Base-by-base conservation (phyloP, 1,140 invertebrate genomes). In the Trialeurodes vaporariorum region DNA sequence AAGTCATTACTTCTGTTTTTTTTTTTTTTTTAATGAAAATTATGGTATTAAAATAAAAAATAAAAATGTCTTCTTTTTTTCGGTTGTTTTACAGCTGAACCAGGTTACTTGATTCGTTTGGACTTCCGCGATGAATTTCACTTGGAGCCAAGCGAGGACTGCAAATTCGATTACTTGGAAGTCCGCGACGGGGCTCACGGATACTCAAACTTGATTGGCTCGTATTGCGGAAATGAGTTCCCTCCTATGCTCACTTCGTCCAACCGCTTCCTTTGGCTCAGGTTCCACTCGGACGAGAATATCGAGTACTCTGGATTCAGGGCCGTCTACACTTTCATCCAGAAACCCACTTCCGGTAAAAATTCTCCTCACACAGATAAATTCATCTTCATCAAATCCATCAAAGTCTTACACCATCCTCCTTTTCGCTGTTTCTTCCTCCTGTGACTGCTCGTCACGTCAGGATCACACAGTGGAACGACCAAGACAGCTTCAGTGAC, bases 101-200 rank as follows among this genome's bases (percentile, higher is more conserved):
- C 80, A 69, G 89, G 88, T 22, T 84, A 90, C 80, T 78, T 87
- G 27, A 82, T 94, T 60, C 83, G 84, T 69, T 80, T 94, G 71
- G 90, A 93, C 77, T 94, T 94, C 79, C 82, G 90, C 60, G 90
- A 93, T 76, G 81, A 82, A 67, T 94, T 94, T 78, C 77, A 87
- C 64, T 80, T 94, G 66, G 92, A 95, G 77, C 82, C 84, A 25
- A 86, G 85, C 27, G 78, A 84, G 21, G 82, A 84, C 49, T 95
- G 92, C 77, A 83, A 85, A 77, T 92, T 89, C 78, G 92, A 95
- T 79, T 92, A 83, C 78, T 79, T 94, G 58, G 91, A 94, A 76
- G 84, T 93, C 25, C 81, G 91, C 25, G 91, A 94, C 74, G 93
- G 93, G 0, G 85, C 85, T n/a, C 87, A 92, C 72, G 92, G 91